Base-by-base conservation (phyloP, 1,140 invertebrate genomes). In the Batillaria attramentaria region DNA sequence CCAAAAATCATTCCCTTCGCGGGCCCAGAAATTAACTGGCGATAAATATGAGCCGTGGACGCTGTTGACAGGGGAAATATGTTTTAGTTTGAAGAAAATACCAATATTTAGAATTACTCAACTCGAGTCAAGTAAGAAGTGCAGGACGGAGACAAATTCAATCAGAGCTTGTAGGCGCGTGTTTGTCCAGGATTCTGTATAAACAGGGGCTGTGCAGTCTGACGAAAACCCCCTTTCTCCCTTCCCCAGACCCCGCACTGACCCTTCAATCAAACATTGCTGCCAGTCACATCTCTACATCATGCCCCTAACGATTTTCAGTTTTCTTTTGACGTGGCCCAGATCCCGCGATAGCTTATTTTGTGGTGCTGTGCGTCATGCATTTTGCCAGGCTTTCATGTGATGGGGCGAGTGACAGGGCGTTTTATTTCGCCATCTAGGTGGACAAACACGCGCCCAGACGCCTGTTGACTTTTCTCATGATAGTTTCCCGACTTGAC, bases 91-190 rank as follows among this genome's bases (percentile, higher is more conserved):
- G 79, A 54, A 46, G 76, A 78, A 81, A 81, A 81, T 81, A 78
- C 75, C 76, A 77, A 81, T 81, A 81, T 81, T 78, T 78, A 78
- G 76, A 74, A 78, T 81, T 60, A 81, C 69, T 81, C 70, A 37
- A 74, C 54, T 42, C 39, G 72, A 66, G 57, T 50, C 57, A 43
- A 74, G 72, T 50, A 79, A 79, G 54, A 54, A 57, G 35, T 24
- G 41, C 3, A 24, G 13, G 72, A 43, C 20, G 60, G 28, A 72
- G 42, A 43, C 37, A 62, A 41, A 75, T 66, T 77, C 62, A 68
- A 68, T 66, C 73, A 42, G 39, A 73, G 43, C 50, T 73, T 73
- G 72, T 73, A 39, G 46, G 31, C 42, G 43, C 43, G 37, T 80
- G 79, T 80, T 80, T 80, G 79, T 39, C 54, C 74, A 69, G 65